Conservation (phyloP, 1,140 invertebrate genomes). For the Polyergus mexicanus region DNA sequence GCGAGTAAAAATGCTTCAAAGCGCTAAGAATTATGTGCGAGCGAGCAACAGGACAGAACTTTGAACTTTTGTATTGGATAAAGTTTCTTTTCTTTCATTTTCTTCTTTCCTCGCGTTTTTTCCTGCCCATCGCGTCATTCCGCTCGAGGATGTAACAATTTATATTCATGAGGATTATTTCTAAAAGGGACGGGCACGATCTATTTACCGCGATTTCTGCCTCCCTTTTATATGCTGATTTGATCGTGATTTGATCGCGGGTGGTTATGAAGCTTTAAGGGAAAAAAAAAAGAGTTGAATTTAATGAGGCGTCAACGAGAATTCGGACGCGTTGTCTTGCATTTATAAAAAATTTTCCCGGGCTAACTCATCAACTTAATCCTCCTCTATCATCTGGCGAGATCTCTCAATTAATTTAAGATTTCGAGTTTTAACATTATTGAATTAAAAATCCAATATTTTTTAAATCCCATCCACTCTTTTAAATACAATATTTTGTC, state of each 20-base stretch:
- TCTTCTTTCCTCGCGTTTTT: constrained; percentile 51
- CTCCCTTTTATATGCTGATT: constrained; percentile 62
- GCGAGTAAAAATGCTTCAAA: constrained; percentile 50
- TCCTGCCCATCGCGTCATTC: constrained; percentile 51
- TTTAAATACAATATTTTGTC: not conserved
- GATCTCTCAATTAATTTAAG: constrained; percentile 56
- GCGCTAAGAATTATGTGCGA: constrained; percentile 50
- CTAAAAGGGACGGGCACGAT: constrained; percentile 50
- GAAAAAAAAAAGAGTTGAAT: constrained; percentile 65
- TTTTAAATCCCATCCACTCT: not conserved
- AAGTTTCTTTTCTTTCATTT: constrained; percentile 46
- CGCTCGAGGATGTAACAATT: constrained; percentile 68
- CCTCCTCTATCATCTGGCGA: constrained; percentile 2
- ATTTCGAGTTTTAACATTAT: constrained; percentile 30
- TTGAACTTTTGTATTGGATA: constrained; percentile 68
- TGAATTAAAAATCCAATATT: constrained; percentile 27
- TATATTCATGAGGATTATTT: constrained; percentile 78
- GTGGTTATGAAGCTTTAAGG: constrained; percentile 66
- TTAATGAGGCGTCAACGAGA: constrained; percentile 69
- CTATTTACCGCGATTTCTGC: constrained; percentile 39
- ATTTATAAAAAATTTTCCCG: constrained; percentile 54
- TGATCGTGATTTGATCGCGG: constrained; percentile 70
- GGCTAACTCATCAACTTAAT: constrained; percentile 31
- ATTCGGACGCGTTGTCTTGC: constrained; percentile 55
- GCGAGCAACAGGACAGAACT: constrained; percentile 55